Conservation (phyloP, 1,140 invertebrate genomes). For the Drosophila santomea region DNA sequence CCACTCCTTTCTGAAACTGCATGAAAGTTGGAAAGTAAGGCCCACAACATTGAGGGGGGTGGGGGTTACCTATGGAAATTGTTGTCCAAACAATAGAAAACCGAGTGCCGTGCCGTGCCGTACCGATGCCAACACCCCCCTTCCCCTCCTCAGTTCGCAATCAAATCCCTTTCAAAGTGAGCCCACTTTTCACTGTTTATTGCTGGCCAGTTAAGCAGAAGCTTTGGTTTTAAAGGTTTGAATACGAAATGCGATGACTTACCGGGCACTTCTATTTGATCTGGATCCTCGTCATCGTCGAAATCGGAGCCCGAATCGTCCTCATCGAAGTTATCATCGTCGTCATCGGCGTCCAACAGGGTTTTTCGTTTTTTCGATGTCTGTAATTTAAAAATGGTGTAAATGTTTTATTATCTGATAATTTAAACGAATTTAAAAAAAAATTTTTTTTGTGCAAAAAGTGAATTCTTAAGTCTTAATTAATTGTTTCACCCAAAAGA, state of each 20-base stretch:
- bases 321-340: slow-evolving; percentile 85
- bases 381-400: slow-evolving; percentile 30
- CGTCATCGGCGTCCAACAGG: slow-evolving; percentile 66
- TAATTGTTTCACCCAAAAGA: too few species aligned
- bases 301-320: slow-evolving; percentile 92
- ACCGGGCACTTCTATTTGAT: slow-evolving; percentile 95
- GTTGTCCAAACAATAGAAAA: slow-evolving; percentile 36
- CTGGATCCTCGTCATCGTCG: slow-evolving; percentile 95
- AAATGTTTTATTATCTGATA: neutral
- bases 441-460: too few species aligned
- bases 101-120: slow-evolving; percentile 1
- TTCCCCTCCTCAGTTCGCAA: neutral
- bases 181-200: slow-evolving; percentile 24
- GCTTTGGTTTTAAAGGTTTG: slow-evolving; percentile 1
- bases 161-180: slow-evolving; percentile 20
- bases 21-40: neutral
- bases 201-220: neutral
- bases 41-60: neutral
- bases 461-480: too few species aligned
- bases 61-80: slow-evolving; percentile 20
- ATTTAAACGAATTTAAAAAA: too few species aligned
- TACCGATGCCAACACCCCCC: neutral
- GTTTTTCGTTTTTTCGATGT: slow-evolving; percentile 76
- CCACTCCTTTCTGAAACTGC: slow-evolving; percentile 4
- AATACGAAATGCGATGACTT: slow-evolving; percentile 49